Conservation (phyloP, 2,797 vertebrate species). For the Lates japonicus region DNA sequence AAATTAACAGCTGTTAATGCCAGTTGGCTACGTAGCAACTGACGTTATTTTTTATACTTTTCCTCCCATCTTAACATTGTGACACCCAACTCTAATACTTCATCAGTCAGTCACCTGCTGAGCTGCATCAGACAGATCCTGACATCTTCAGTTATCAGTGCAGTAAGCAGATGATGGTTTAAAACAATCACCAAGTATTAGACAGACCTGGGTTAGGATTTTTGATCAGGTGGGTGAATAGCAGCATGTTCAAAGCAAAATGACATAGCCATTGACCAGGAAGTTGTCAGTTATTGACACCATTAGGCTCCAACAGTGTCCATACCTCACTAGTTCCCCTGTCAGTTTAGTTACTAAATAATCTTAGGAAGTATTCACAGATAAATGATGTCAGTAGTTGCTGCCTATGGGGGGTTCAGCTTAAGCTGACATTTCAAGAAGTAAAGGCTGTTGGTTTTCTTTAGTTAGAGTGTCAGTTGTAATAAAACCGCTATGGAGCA, state of each 20-base stretch:
- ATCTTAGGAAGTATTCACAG: too few relatives aligned
- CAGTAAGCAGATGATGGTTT: not conserved
- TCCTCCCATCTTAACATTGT: not conserved
- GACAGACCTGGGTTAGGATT: not conserved
- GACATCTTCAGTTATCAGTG: not conserved
- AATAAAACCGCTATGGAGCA: not conserved
- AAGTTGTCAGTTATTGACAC: not conserved
- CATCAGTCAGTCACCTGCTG: not conserved
- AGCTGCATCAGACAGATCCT: not conserved
- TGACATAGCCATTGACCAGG: not conserved
- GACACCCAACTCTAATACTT: not conserved
- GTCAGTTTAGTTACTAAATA: too few relatives aligned
- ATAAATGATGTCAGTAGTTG: not conserved
- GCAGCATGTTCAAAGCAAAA: not conserved
- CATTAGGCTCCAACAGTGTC: not conserved
- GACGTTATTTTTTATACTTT: too few relatives aligned
- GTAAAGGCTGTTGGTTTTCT: conserved; percentile 9
- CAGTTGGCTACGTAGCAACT: too few relatives aligned
- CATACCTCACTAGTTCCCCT: too few relatives aligned
- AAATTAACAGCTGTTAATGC: too few relatives aligned
- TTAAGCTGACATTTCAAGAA: not conserved
- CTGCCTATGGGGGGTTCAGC: not conserved
- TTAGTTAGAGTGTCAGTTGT: not conserved
- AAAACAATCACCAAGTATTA: not conserved
- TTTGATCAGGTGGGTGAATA: not conserved